Conservation (phyloP, 2,797 vertebrate genomes). For the Lutjanus campechanus region DNA sequence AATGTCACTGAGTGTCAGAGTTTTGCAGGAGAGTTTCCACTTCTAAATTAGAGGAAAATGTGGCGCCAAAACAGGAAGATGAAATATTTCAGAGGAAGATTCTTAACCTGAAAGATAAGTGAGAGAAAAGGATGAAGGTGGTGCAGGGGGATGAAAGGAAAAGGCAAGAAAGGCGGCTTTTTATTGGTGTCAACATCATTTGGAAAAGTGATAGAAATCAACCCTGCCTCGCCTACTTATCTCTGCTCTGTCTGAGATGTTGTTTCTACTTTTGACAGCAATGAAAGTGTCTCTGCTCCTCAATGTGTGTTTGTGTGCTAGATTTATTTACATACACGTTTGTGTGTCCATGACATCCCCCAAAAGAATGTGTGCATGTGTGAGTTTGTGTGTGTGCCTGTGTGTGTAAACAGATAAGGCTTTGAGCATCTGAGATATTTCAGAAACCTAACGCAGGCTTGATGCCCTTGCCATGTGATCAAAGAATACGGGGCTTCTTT, state of each 20-base stretch:
- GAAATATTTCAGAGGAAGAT: constrained; percentile 46
- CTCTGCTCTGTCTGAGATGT: constrained; percentile 60
- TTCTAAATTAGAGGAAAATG: constrained; percentile 51
- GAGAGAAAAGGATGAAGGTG: constrained; percentile 59
- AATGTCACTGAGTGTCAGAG: constrained; percentile 28
- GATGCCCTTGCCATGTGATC: constrained; percentile 78
- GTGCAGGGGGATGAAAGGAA: constrained; percentile 47
- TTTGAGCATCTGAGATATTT: constrained; percentile 76
- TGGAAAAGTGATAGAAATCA: constrained; percentile 72
- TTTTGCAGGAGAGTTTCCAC: constrained; percentile 18
- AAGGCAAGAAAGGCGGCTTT: constrained; percentile 60
- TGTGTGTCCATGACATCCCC: constrained; percentile 53
- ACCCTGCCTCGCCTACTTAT: constrained; percentile 69
- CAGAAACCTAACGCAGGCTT: constrained; percentile 71
- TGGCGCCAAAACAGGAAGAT: constrained; percentile 32
- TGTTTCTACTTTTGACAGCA: constrained; percentile 68
- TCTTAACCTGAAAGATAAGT: constrained; percentile 52
- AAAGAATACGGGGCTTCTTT: constrained; percentile 79
- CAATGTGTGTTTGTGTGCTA: constrained; percentile 48
- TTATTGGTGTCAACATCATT: constrained; percentile 74
- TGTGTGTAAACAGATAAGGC: constrained; percentile 67
- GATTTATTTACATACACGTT: constrained; percentile 66
- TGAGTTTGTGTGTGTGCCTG: constrained; percentile 18
- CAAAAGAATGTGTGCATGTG: constrained; percentile 48
- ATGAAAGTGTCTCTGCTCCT: constrained; percentile 44